Conservation (phyloP, 2,797 vertebrate species). For the Masticophis lateralis region DNA sequence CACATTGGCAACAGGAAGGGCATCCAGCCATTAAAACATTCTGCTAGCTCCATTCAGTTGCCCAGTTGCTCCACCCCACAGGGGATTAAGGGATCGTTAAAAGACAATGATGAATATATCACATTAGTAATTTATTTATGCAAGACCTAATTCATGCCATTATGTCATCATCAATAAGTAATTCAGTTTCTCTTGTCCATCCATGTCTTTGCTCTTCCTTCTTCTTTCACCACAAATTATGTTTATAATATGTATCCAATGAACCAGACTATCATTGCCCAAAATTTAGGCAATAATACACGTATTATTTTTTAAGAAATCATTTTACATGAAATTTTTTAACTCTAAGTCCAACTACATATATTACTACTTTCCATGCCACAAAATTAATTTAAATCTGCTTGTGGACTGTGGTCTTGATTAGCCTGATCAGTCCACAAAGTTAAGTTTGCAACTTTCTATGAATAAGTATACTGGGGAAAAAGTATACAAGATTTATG, state of each 20-base stretch:
- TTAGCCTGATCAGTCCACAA: background rate
- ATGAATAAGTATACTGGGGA: background rate
- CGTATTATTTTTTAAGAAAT: background rate
- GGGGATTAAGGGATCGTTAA: too few relatives aligned
- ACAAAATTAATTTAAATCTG: background rate
- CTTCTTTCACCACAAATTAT: background rate
- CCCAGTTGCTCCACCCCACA: too few relatives aligned
- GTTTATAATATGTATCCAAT: background rate
- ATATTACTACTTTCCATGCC: background rate
- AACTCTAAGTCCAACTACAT: background rate
- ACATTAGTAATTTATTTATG: background rate
- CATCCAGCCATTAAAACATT: too few relatives aligned
- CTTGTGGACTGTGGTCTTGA: background rate
- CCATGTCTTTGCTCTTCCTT: background rate
- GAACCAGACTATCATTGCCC: background rate
- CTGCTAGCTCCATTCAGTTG: too few relatives aligned
- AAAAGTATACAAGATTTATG: background rate
- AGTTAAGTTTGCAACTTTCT: slow-evolving; percentile 9
- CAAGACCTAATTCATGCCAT: background rate
- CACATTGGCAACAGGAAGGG: too few relatives aligned
- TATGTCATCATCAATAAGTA: background rate
- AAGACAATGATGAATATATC: background rate
- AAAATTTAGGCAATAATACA: background rate
- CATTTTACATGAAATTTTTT: background rate
- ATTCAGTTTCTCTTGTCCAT: background rate